Percentiles rank a stretch among this genome's conserved stretches.
Conservation (phyloP, 2,113 vertebrate genomes). For the Spea bombifrons region DNA sequence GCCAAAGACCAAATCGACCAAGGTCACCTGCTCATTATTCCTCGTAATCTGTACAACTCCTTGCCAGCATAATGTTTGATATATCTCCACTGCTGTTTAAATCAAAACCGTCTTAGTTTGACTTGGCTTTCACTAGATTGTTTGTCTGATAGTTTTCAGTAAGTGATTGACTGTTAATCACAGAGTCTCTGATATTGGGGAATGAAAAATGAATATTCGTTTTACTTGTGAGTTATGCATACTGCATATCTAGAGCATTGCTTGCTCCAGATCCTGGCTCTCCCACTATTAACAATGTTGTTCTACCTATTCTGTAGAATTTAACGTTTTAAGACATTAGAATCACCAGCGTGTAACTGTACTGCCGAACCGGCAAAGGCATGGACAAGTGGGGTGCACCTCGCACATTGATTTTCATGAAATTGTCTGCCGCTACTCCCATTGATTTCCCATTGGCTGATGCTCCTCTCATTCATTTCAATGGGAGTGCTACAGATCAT, state of each 20-base stretch:
- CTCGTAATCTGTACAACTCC: constrained; percentile 36
- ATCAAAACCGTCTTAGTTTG: constrained; percentile 40
- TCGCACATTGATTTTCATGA: no score
- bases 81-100: constrained; percentile 34
- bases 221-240: constrained; percentile 42
- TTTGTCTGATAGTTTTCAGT: constrained; percentile 42
- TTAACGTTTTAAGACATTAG: no score
- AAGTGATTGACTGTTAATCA: constrained; percentile 45
- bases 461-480: no score
- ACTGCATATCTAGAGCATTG: constrained; percentile 23
- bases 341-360: no score
- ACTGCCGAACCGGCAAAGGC: no score
- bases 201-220: constrained; percentile 45
- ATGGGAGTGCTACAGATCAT: no score
- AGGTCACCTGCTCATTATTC: constrained; percentile 45
- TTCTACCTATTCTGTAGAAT: no score
- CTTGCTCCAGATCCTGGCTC: background rate
- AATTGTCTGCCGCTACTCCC: no score
- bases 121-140: constrained; percentile 35
- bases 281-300: no score
- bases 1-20: constrained; percentile 33
- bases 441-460: no score
- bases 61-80: constrained; percentile 45
- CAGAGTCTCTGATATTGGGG: constrained; percentile 24
- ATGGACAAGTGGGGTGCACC: no score